These are phyloP conservation scores for Astatoreochromis straeleni DNA, from an alignment of 2,113 vertebrate genomes.

Conservation along the genomic window DNA sequence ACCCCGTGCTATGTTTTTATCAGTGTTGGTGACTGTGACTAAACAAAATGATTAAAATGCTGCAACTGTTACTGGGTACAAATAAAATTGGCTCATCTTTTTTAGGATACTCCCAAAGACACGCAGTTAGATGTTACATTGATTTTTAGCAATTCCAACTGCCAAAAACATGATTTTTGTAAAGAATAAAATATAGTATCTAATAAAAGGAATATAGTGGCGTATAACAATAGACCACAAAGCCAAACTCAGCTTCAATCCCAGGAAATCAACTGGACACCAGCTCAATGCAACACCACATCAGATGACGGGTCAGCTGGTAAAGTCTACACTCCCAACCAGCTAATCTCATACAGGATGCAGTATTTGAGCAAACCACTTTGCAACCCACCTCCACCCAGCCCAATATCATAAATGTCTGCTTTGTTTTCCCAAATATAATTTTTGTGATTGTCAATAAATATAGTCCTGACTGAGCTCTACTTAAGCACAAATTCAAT, in stretches of 20 bases:
- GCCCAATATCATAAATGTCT: neutral
- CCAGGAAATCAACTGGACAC: rapidly evolving
- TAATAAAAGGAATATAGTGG: neutral
- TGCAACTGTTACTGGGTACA: neutral
- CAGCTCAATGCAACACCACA: neutral
- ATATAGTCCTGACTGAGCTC: neutral
- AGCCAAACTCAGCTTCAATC: neutral
- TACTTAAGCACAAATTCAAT: neutral
- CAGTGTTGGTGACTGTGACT: neutral
- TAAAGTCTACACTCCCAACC: neutral
- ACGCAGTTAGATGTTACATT: rapidly evolving
- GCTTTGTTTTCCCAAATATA: neutral
- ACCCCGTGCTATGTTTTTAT: rapidly evolving
- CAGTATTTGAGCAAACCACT: neutral
- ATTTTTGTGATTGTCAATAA: neutral
- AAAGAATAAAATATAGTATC: neutral
- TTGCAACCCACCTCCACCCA: neutral
- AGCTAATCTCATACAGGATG: neutral
- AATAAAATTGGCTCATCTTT: neutral
- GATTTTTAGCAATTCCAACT: neutral
- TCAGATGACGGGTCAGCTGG: rapidly evolving
- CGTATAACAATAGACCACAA: rapidly evolving
- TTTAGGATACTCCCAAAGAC: rapidly evolving
- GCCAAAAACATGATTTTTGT: neutral
- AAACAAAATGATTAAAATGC: neutral